phyloP scores from a whole-genome alignment of 2,113 vertebrate genomes.

The Ardeotis arabs region DNA sequence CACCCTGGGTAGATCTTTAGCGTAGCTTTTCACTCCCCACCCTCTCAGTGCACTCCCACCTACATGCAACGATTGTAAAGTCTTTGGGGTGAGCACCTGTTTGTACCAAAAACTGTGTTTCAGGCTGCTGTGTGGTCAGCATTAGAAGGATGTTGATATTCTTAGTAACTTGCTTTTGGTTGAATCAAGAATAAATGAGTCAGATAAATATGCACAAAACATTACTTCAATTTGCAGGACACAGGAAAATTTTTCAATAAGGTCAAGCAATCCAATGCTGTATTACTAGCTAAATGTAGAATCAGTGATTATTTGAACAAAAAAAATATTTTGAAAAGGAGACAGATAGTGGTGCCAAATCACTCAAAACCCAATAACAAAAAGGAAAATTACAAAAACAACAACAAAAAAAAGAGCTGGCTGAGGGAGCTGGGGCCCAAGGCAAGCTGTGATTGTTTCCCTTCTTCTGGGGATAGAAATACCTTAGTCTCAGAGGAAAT shows the following conservation, averaged over 20 bases:
- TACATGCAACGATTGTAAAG: not conserved
- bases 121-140: not conserved
- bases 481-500: slow-evolving; percentile 58
- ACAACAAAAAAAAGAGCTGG: not conserved
- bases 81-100: not conserved
- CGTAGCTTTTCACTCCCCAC: not conserved
- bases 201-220: not conserved
- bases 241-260: not conserved
- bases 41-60: not conserved
- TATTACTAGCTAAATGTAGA: not conserved
- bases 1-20: not conserved
- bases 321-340: not conserved
- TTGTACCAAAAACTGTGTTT: not conserved
- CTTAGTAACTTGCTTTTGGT: not conserved
- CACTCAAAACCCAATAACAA: not conserved
- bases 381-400: not conserved
- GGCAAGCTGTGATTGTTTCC: not conserved
- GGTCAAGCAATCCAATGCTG: not conserved
- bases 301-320: not conserved
- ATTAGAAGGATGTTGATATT: not conserved
- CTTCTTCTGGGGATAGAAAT: slow-evolving; percentile 41
- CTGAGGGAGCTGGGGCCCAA: not conserved
- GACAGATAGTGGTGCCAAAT: not conserved
- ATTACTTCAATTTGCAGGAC: not conserved
- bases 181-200: not conserved